Conservation (phyloP, 2,888 invertebrate species). For the Molorchus minor region DNA sequence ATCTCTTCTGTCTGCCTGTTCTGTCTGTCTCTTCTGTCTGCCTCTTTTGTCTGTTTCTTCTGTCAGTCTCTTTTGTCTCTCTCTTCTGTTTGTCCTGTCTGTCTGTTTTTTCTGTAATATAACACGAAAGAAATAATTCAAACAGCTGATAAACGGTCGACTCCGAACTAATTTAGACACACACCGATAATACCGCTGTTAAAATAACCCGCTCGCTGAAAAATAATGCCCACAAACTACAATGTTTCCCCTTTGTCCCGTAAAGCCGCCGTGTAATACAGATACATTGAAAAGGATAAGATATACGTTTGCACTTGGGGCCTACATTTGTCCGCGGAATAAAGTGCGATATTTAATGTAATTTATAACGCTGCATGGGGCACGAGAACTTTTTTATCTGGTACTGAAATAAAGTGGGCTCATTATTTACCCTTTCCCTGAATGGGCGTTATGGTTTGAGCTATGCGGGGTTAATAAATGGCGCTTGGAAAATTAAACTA, state of each 20-base stretch:
- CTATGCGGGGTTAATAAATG: too few species aligned
- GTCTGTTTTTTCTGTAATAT: too few species aligned
- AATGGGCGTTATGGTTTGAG: too few species aligned
- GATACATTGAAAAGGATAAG: slow-evolving; percentile 15
- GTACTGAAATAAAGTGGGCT: too few species aligned
- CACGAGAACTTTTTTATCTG: neutral
- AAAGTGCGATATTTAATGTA: neutral
- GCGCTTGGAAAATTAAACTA: too few species aligned
- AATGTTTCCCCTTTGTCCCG: slow-evolving; percentile 14
- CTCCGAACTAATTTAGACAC: slow-evolving; percentile 17
- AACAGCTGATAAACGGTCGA: slow-evolving; percentile 6
- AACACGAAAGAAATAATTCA: slow-evolving; percentile 14
- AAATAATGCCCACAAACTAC: slow-evolving; percentile 13
- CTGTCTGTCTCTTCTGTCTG: too few species aligned
- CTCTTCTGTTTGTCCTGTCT: too few species aligned
- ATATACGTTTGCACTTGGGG: neutral
- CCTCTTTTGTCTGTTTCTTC: too few species aligned
- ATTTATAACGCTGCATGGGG: neutral
- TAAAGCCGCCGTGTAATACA: slow-evolving; percentile 13
- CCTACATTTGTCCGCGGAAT: neutral
- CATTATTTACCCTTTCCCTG: too few species aligned
- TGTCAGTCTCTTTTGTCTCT: too few species aligned
- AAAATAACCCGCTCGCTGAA: slow-evolving; percentile 12
- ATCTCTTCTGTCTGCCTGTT: too few species aligned
- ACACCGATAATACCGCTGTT: slow-evolving; percentile 16